Base-by-base conservation (phyloP, 2,797 vertebrate species). In the Enteromius trimaculatus region DNA sequence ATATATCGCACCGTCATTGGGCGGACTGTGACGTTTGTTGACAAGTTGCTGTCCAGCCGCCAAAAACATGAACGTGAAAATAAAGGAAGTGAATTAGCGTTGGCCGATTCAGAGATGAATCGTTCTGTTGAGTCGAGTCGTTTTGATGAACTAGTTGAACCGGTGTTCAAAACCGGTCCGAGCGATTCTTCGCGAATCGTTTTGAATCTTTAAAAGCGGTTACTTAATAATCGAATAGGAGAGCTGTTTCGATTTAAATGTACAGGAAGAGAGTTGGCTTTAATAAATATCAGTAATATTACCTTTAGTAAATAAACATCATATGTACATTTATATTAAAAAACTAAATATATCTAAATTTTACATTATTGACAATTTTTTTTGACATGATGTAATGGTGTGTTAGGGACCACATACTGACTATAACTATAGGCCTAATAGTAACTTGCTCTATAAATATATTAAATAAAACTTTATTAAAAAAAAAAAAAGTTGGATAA, bases 131-230 rank as follows among this genome's bases (percentile, higher is more conserved):
- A 64, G 23, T 65, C 21, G 44, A 1, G 29, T 29, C 23, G 49
- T 39, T 68, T 55, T 66, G 23, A 80, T 70, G 78, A 69, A 70
- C 31, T 26, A 47, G 47, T 70, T 80, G 21, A 68, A 68, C 77
- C 62, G 31, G 58, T 65, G 6, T 9, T 21, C 23, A 29, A 21
- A 62, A 65, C 17, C 42, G 39, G 13, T n/a, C 26, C 17, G 29
- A 21, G 17, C 51, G 31, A 77, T 31, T 21, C 16, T n/a, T 65
- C 75, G 39, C 21, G 74, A 60, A 60, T 77, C 8, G 26, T 8
- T 37, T 64, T 31, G 34, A 60, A 26, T 60, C 21, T 23, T 23
- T 58, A 37, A 17, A n/a, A 39, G 13, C 7, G 7, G 7, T 64
- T n/a, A 58, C 39, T 58, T 39, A 26, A 6, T 26, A 42, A 34